phyloP scores from a whole-genome alignment of 2,797 vertebrate genomes.

The Pipistrellus pipistrellus region DNA sequence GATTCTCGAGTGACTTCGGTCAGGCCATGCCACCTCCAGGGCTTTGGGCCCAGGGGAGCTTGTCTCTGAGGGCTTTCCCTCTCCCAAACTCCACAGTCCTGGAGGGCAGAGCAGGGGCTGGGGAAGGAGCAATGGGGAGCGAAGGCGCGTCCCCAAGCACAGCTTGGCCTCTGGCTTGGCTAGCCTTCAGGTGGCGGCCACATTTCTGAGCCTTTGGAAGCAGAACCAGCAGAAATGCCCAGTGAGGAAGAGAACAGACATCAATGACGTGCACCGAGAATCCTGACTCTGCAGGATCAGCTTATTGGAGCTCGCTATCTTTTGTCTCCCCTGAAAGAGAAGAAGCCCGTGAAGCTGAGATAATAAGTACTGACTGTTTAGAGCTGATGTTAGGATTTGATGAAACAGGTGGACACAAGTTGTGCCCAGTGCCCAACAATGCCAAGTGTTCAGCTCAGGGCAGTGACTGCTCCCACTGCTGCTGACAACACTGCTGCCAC shows the following conservation, averaged over 20 bases:
- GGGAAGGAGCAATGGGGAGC: accelerated
- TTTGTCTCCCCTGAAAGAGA: not conserved
- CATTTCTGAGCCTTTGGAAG: not conserved
- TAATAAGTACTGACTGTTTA: not conserved
- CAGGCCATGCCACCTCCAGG: accelerated
- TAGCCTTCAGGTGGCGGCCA: accelerated
- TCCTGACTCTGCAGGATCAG: not conserved
- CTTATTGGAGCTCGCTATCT: not conserved
- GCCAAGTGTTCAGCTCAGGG: not conserved
- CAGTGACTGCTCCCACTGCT: accelerated
- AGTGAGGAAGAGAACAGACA: not conserved
- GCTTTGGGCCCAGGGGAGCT: not conserved
- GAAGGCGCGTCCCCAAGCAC: not conserved
- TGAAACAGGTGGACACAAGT: not conserved
- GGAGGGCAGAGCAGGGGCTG: too few species aligned
- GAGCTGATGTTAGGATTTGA: not conserved
- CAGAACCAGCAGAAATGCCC: not conserved
- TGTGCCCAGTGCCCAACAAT: accelerated
- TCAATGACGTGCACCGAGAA: not conserved
- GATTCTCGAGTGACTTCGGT: not conserved
- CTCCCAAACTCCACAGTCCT: too few species aligned
- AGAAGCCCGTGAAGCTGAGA: not conserved
- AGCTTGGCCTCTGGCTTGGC: not conserved
- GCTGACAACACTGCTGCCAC: accelerated
- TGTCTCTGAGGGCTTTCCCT: not conserved